These are phyloP conservation scores for Hyla sarda DNA, from an alignment of 2,113 vertebrate species.

Conservation along the genomic window DNA sequence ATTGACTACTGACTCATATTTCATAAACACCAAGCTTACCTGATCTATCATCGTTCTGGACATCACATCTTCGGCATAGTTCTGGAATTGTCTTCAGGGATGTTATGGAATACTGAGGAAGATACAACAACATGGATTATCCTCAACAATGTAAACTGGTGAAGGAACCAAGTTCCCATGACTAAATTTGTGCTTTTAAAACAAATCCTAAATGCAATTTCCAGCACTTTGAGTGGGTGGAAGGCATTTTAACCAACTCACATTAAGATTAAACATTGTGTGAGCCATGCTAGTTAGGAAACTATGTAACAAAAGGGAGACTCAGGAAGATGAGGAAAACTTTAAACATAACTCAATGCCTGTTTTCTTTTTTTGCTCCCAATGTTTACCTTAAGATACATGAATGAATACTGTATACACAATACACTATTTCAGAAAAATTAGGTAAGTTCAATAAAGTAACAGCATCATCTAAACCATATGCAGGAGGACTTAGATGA, in stretches of 20 bases:
- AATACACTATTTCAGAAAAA: conserved; percentile 46
- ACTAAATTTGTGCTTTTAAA: background rate
- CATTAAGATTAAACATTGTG: conserved; percentile 22
- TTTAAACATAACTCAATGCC: conserved; percentile 38
- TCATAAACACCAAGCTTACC: conserved; percentile 71
- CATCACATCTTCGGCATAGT: conserved; percentile 89
- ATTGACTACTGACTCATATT: background rate
- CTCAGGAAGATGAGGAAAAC: conserved; percentile 44
- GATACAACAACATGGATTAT: conserved; percentile 29
- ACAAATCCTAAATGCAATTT: background rate
- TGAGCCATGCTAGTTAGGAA: conserved; percentile 31
- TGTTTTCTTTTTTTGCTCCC: conserved; percentile 48
- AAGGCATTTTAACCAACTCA: background rate
- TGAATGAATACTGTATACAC: conserved; percentile 45
- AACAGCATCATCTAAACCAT: conserved; percentile 47
- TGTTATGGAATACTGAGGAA: conserved; percentile 87
- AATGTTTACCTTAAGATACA: conserved; percentile 52
- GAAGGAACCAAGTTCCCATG: background rate
- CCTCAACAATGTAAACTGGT: background rate
- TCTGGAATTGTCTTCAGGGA: conserved; percentile 95
- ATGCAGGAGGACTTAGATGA: background rate
- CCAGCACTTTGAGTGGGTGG: background rate
- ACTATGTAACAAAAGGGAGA: conserved; percentile 15
- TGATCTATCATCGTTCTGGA: conserved; percentile 87
- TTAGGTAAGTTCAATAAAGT: conserved; percentile 51